These are phyloP conservation scores for Trichogramma evanescens DNA, from an alignment of 2,888 invertebrate species.

Conservation along the genomic window DNA sequence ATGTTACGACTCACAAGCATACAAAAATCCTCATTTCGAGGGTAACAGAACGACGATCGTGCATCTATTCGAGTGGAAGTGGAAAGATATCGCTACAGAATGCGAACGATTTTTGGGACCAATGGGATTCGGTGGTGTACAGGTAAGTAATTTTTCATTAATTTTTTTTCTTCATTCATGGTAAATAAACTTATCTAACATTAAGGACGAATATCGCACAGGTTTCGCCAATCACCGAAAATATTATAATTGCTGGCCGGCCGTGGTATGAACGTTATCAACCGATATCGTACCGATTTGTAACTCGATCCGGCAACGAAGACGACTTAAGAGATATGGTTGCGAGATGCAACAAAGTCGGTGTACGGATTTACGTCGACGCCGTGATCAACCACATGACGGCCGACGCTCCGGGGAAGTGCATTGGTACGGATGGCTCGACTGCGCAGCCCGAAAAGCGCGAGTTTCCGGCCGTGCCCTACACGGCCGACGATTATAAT, in stretches of 20 bases:
- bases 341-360: slow-evolving; percentile 35
- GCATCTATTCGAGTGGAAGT: too few relatives aligned
- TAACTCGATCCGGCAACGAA: slow-evolving; percentile 69
- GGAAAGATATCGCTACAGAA: too few relatives aligned
- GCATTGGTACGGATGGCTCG: slow-evolving; percentile 55
- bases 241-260: slow-evolving; percentile 40
- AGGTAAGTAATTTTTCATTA: too few relatives aligned
- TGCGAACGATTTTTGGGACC: too few relatives aligned
- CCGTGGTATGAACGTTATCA: slow-evolving; percentile 60
- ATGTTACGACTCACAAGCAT: too few relatives aligned
- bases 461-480: slow-evolving; percentile 46
- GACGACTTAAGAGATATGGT: slow-evolving; percentile 67
- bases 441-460: slow-evolving; percentile 48
- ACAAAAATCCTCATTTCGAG: too few relatives aligned
- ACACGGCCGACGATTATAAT: slow-evolving; percentile 43
- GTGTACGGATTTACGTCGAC: slow-evolving; percentile 61
- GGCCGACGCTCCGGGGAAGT: slow-evolving; percentile 39
- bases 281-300: slow-evolving; percentile 69
- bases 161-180: too few relatives aligned
- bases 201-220: slow-evolving; percentile 24
- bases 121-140: too few relatives aligned
- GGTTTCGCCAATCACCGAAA: slow-evolving; percentile 56
- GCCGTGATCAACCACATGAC: slow-evolving; percentile 73
- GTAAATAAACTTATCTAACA: too few relatives aligned
- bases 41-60: too few relatives aligned